phyloP scores from a whole-genome alignment of 2,888 invertebrate species.

The Yponomeuta cagnagella region DNA sequence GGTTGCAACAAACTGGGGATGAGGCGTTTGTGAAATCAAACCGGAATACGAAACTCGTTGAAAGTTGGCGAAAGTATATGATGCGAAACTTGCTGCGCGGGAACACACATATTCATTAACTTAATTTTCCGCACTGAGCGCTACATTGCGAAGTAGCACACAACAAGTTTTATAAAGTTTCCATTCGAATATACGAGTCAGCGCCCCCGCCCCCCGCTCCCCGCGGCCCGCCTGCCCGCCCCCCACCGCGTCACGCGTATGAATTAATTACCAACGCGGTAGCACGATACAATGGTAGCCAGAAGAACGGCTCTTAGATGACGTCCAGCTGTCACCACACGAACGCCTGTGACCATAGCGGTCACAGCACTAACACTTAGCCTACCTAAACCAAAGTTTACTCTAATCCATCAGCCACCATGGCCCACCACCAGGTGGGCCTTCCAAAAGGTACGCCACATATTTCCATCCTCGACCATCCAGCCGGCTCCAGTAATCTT shows the following conservation, averaged over 20 bases:
- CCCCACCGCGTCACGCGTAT: conserved; percentile 8
- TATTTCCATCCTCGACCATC: too few relatives aligned
- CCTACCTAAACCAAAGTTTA: too few relatives aligned
- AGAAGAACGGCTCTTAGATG: background rate
- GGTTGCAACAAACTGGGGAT: background rate
- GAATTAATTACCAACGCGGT: conserved; percentile 1
- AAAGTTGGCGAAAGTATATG: conserved; percentile 6
- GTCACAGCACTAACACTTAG: too few relatives aligned
- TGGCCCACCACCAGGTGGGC: too few relatives aligned
- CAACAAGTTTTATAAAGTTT: conserved; percentile 16
- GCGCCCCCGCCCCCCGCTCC: background rate
- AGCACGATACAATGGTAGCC: background rate
- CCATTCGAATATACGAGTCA: conserved; percentile 12
- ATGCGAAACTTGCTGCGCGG: conserved; percentile 5
- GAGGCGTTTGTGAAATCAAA: background rate
- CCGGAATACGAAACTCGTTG: conserved; percentile 2
- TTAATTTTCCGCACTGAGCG: conserved; percentile 15
- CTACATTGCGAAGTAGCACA: conserved; percentile 12
- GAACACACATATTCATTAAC: conserved; percentile 12
- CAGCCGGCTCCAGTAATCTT: too few relatives aligned
- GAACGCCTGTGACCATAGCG: too few relatives aligned
- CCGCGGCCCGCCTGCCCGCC: background rate
- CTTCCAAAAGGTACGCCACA: too few relatives aligned
- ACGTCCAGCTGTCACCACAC: too few relatives aligned
- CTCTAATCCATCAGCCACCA: too few relatives aligned